A percentile compares a stretch with the other conserved stretches of the same genome.
Conservation (phyloP, 2,888 invertebrate species). For the Malachius bipustulatus region DNA sequence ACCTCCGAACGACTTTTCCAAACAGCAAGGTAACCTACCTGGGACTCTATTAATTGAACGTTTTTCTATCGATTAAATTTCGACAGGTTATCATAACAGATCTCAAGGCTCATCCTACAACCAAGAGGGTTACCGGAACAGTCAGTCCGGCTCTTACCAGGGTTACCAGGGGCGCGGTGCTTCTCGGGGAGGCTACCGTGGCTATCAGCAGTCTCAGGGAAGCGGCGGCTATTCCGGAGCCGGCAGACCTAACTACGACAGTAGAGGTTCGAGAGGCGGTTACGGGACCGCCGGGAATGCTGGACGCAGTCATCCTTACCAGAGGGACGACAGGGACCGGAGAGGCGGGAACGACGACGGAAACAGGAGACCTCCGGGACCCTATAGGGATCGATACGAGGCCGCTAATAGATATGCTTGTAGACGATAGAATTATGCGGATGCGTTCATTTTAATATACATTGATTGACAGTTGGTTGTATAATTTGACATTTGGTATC, state of each 20-base stretch:
- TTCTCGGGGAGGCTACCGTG: constrained; percentile 6
- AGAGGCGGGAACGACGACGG: constrained; percentile 11
- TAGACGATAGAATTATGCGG: constrained; percentile 12
- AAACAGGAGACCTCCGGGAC: constrained; percentile 25
- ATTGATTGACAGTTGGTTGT: too few species aligned
- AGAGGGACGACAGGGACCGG: constrained; percentile 6
- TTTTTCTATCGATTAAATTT: too few species aligned
- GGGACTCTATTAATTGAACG: too few species aligned
- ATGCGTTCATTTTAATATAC: too few species aligned
- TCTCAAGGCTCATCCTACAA: too few species aligned
- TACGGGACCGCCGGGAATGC: constrained; percentile 10
- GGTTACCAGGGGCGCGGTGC: constrained; percentile 4
- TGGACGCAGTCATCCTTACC: constrained; percentile 6
- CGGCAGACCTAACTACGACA: constrained; percentile 12
- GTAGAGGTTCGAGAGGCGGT: constrained; percentile 13
- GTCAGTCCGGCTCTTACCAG: constrained; percentile 5
- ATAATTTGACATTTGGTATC: too few species aligned
- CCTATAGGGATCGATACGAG: constrained; percentile 29
- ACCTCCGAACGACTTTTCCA: constrained; percentile 21
- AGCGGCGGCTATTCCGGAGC: constrained; percentile 10
- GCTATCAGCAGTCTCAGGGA: constrained; percentile 4
- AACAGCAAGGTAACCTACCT: constrained; percentile 7
- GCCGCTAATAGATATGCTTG: constrained; percentile 18
- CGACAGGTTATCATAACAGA: too few species aligned
- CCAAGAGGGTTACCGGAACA: neutral